These are phyloP conservation scores for Eptatretus atami DNA, from an alignment of 2,797 vertebrate species.

Conservation along the genomic window DNA sequence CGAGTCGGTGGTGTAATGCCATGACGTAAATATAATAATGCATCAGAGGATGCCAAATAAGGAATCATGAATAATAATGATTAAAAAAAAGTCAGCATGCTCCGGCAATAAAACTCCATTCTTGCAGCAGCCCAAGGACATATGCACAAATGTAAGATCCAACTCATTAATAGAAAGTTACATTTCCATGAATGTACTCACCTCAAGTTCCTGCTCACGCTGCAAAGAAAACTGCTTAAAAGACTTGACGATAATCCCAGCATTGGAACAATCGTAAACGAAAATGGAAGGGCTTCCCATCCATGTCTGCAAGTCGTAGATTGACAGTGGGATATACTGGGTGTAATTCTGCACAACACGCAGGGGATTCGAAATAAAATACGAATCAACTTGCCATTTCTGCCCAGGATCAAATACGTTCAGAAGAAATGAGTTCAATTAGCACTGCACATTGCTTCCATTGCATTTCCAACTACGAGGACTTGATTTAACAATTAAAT, in stretches of 20 bases:
- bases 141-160: neutral
- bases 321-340: slow-evolving; percentile 86
- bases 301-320: slow-evolving; percentile 95
- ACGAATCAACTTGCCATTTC: too few species aligned
- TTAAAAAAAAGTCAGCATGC: slow-evolving; percentile 11
- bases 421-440: too few species aligned
- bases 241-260: slow-evolving; percentile 79
- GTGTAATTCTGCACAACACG: slow-evolving; percentile 45
- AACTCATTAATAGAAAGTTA: too few species aligned
- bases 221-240: slow-evolving; percentile 90
- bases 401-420: too few species aligned
- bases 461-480: too few species aligned
- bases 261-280: slow-evolving; percentile 87
- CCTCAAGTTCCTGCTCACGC: slow-evolving; percentile 85
- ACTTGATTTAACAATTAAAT: too few species aligned
- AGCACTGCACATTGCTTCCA: too few species aligned
- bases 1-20: too few species aligned
- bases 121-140: neutral
- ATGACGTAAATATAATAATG: too few species aligned
- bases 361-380: neutral
- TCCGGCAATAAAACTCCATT: slow-evolving; percentile 11
- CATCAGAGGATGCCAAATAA: too few species aligned
- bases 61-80: too few species aligned
- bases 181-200: slow-evolving; percentile 10
- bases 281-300: slow-evolving; percentile 97